Conservation (phyloP, 2,888 invertebrate species). For the Lasioglossum marginatum region DNA sequence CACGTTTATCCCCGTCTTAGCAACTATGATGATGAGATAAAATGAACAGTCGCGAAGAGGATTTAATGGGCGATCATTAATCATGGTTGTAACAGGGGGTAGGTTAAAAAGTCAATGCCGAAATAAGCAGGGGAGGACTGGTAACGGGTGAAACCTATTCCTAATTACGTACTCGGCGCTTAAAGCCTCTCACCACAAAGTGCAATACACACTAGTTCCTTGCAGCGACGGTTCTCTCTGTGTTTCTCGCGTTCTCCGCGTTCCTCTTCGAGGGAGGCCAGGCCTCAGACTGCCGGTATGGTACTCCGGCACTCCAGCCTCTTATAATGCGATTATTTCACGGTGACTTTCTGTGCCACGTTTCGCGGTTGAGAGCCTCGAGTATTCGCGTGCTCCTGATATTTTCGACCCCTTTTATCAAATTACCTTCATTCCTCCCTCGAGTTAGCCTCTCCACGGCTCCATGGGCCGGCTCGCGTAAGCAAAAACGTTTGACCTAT, state of each 20-base stretch:
- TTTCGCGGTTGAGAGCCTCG: constrained; percentile 51
- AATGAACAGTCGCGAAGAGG: not conserved
- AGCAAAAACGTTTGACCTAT: constrained; percentile 40
- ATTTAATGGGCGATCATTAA: constrained; percentile 8
- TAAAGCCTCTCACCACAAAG: constrained; percentile 30
- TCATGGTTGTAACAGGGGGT: not conserved
- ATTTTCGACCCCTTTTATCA: constrained; percentile 66
- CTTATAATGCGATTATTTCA: constrained; percentile 73
- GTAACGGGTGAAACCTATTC: constrained; percentile 11
- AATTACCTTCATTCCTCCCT: constrained; percentile 55
- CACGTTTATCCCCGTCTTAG: not conserved
- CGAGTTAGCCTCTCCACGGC: not conserved
- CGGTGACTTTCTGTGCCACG: constrained; percentile 67
- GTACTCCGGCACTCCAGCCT: constrained; percentile 23
- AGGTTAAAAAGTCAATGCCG: not conserved
- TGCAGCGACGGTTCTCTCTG: constrained; percentile 12
- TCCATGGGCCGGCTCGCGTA: not conserved
- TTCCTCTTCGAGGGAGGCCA: not conserved
- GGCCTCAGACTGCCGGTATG: constrained; percentile 18
- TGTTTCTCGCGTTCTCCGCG: constrained; percentile 21
- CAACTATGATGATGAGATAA: not conserved
- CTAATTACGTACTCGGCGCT: constrained; percentile 10
- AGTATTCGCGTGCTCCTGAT: constrained; percentile 59
- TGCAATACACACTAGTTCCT: constrained; percentile 35
- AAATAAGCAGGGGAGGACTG: constrained; percentile 10